phyloP scores from a whole-genome alignment of 2,797 vertebrate species.

The Uromys caudimaculatus region DNA sequence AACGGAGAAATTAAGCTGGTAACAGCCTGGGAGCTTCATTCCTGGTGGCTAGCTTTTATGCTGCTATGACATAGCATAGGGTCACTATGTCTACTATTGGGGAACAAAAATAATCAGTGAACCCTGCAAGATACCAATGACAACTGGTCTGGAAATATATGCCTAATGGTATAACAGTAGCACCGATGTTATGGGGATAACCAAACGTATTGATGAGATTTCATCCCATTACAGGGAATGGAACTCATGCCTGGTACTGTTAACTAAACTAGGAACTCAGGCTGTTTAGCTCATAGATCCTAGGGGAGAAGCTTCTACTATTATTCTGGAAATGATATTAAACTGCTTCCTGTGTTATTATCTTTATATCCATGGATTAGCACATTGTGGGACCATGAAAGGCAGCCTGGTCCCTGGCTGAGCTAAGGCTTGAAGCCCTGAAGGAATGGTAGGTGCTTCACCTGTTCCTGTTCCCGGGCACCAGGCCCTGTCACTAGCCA shows the following conservation, averaged over 20 bases:
- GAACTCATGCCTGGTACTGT: background rate
- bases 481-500: too few species aligned
- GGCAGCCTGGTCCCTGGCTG: too few species aligned
- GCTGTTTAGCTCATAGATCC: background rate
- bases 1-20: background rate
- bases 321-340: background rate
- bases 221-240: background rate
- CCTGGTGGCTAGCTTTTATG: background rate
- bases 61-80: background rate
- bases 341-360: background rate
- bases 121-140: too few species aligned
- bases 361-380: background rate
- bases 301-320: background rate
- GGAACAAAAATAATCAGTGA: background rate
- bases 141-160: background rate
- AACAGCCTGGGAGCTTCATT: background rate
- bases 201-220: background rate
- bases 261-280: background rate
- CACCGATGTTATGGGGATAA: background rate
- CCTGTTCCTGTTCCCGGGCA: too few species aligned
- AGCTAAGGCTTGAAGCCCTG: too few species aligned
- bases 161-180: background rate
- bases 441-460: too few species aligned
- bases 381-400: too few species aligned
- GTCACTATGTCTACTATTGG: too few species aligned